Conservation (phyloP, 92 coral and sea anemone species). For the Hydrozoanthus gracilis region DNA sequence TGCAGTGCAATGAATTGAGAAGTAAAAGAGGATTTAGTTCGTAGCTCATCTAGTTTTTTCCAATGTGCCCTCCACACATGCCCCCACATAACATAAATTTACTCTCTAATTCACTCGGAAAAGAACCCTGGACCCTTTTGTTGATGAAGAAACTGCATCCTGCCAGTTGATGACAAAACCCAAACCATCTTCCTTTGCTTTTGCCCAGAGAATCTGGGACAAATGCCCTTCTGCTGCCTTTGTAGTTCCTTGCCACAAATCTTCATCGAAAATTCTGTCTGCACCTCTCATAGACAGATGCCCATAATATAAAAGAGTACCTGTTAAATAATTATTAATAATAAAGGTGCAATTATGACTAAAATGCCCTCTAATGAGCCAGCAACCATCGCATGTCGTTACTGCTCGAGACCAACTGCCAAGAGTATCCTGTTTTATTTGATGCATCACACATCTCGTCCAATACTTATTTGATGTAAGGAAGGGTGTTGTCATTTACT, state of each 20-base stretch:
- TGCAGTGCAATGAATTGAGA: no score
- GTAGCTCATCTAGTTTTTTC: conserved; percentile 57
- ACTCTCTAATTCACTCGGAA: conserved; percentile 15
- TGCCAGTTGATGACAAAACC: no score
- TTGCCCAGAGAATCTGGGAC: conserved; percentile 50
- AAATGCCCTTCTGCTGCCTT: conserved; percentile 76
- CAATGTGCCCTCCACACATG: conserved; percentile 66
- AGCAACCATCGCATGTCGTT: conserved; percentile 73
- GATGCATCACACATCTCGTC: conserved; percentile 66
- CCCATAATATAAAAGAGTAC: conserved; percentile 69
- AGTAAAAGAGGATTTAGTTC: neutral
- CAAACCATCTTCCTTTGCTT: neutral
- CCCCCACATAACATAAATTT: conserved; percentile 52
- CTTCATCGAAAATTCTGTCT: neutral
- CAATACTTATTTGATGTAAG: conserved; percentile 53
- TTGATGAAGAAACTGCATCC: no score
- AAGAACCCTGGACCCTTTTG: no score
- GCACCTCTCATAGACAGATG: conserved; percentile 73
- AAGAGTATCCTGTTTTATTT: no score
- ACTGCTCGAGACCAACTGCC: conserved; percentile 57
- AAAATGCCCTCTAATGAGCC: conserved; percentile 58
- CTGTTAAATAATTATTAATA: conserved; percentile 59
- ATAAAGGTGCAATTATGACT: conserved; percentile 72
- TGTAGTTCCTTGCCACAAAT: conserved; percentile 69
- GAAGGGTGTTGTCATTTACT: conserved; percentile 54